A percentile compares a stretch with the other conserved stretches of the same genome.
Conservation (phyloP, 2,888 invertebrate species). For the Chydorus sphaericus region DNA sequence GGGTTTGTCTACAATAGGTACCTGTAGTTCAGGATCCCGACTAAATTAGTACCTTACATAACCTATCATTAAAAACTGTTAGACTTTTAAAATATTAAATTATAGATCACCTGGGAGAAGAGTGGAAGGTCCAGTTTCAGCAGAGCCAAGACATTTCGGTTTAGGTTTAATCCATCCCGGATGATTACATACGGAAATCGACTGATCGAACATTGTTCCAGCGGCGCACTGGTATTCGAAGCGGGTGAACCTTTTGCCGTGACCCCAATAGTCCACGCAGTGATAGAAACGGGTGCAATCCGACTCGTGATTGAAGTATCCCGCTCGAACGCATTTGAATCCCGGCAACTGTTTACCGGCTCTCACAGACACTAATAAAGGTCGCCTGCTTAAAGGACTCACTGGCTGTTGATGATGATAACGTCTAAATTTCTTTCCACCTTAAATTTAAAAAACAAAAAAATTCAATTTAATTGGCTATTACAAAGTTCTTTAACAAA, state of each 20-base stretch:
- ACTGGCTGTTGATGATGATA: no score
- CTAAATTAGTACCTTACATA: no score
- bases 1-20: no score
- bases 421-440: no score
- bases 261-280: conserved; percentile 44
- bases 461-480: not conserved
- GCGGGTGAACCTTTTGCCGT: conserved; percentile 38
- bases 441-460: not conserved
- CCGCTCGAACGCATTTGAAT: conserved; percentile 43
- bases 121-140: not conserved
- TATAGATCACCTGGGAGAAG: not conserved
- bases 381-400: no score
- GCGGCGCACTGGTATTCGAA: conserved; percentile 54
- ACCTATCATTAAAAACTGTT: no score
- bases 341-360: not conserved
- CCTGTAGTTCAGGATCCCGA: no score
- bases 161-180: conserved; percentile 14
- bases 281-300: conserved; percentile 55
- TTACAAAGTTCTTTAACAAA: no score
- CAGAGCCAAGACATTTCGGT: conserved; percentile 2
- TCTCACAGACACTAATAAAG: no score
- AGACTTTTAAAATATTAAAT: no score
- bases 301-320: conserved; percentile 53
- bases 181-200: conserved; percentile 50
- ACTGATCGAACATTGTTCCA: conserved; percentile 57